Percentiles rank a stretch among this genome's conserved stretches.
Conservation (phyloP, 2,797 vertebrate species). For the Otolemur crassicaudatus region DNA sequence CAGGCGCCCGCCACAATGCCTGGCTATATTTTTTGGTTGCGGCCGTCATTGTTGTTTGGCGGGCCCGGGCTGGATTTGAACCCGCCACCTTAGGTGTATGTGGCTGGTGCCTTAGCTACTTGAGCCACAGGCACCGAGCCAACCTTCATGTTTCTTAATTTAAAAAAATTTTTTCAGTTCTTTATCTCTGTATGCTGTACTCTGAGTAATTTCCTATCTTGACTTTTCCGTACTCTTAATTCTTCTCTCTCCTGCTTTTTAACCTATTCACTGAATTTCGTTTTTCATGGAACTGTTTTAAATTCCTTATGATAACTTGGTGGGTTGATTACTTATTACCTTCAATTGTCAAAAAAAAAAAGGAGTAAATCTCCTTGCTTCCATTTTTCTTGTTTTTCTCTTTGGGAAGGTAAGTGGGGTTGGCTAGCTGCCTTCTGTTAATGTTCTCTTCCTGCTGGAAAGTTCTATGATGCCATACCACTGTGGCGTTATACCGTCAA, state of each 20-base stretch:
- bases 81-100: too few relatives aligned
- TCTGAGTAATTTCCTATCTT: not conserved
- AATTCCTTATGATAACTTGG: conserved; percentile 43
- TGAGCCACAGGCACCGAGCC: too few relatives aligned
- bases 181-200: not conserved
- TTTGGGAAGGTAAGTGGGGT: not conserved
- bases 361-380: not conserved
- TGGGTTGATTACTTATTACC: conserved; percentile 38
- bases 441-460: conserved; percentile 25
- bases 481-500: not conserved
- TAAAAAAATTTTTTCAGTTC: not conserved
- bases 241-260: conserved; percentile 29
- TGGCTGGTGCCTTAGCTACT: too few relatives aligned
- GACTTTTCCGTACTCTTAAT: not conserved
- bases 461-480: conserved; percentile 38
- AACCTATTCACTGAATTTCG: conserved; percentile 11
- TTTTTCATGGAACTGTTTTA: conserved; percentile 46
- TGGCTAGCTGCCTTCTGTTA: conserved; percentile 44
- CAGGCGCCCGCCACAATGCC: too few relatives aligned
- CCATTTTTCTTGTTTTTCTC: conserved; percentile 29
- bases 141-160: not conserved
- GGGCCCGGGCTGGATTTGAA: too few relatives aligned
- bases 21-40: too few relatives aligned
- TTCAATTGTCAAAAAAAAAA: conserved; percentile 52
- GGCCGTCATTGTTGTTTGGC: too few relatives aligned